phyloP scores from a whole-genome alignment of 1,140 invertebrate genomes.

The Hesperophylax magnus region DNA sequence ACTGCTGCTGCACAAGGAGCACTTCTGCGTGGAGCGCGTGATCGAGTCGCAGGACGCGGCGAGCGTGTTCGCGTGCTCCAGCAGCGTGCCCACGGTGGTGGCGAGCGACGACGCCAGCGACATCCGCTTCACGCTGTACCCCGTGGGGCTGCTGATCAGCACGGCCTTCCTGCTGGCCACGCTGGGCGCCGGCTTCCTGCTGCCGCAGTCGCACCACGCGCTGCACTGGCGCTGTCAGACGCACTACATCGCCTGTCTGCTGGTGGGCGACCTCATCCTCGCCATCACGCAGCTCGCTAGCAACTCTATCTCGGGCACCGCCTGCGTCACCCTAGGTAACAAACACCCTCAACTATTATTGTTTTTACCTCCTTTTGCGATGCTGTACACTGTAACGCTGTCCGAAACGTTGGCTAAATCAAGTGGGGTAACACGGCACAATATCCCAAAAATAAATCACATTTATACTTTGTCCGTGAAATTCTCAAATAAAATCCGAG shows the following conservation, averaged over 20 bases:
- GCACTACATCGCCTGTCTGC: slow-evolving; percentile 84
- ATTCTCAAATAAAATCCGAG: no score
- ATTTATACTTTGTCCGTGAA: no score
- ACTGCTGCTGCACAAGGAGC: slow-evolving; percentile 65
- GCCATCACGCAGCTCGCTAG: slow-evolving; percentile 80
- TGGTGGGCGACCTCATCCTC: slow-evolving; percentile 83
- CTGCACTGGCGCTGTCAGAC: slow-evolving; percentile 89
- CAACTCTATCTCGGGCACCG: slow-evolving; percentile 70
- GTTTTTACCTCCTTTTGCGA: no score
- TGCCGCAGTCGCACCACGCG: slow-evolving; percentile 85
- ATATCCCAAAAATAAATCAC: no score
- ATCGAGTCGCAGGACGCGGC: slow-evolving; percentile 68
- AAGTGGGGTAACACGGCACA: no score
- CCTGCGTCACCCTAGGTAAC: slow-evolving; percentile 78
- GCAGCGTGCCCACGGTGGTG: slow-evolving; percentile 65
- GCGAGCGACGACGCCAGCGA: slow-evolving; percentile 63
- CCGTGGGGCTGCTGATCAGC: slow-evolving; percentile 82
- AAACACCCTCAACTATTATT: no score
- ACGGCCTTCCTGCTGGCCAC: slow-evolving; percentile 84
- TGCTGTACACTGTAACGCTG: no score
- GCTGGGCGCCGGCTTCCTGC: slow-evolving; percentile 79
- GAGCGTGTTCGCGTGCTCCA: slow-evolving; percentile 77
- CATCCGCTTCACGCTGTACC: slow-evolving; percentile 78
- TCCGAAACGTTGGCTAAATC: no score
- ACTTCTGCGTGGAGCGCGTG: slow-evolving; percentile 77